Base-by-base conservation (phyloP, 1,140 invertebrate species). In the Zaprionus gabonicus region DNA sequence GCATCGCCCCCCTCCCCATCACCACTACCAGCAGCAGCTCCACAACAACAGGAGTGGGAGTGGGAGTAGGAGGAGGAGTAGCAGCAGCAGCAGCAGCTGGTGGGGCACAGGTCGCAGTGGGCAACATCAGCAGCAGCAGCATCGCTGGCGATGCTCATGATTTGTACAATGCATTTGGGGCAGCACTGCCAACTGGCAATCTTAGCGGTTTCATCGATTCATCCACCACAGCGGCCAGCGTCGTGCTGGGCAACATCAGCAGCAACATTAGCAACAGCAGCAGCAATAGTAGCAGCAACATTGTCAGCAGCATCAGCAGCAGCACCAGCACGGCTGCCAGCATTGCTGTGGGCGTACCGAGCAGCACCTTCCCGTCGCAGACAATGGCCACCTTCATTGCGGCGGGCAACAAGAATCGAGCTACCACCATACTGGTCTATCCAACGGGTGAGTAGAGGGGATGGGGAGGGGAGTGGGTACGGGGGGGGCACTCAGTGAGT, bases 341-440 rank as follows among this genome's bases (percentile, higher is more conserved):
- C n/a, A 17, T 46, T 7, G 41, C 41, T n/a, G n/a, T 46, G 3
- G 46, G 20, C 9, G 46, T 25, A 4, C 20, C 46, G 9, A 13
- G 17, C 46, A 25, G 46, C 25, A 83, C 80, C 4, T 83, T 83
- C n/a, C 84, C 82, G 41, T 69, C 84, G 9, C 84, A 88, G 53
- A 92, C 91, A 13, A 84, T 92, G 71, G 85, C 91, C 74, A 87
- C 85, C 62, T 76, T 88, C 15, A 84, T 88, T 36, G 78, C 84
- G 46, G 84, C 85, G 58, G 91, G 91, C 23, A 87, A 80, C 65
- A 92, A 92, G 66, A 92, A 92, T 81, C 91, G 91, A 56, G 71
- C 91, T 41, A 81, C 87, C 38, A 92, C 91, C 68, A 90, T 92
- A 17, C 79, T 91, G 27, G 71, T 92, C n/a, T 92, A 92, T 80